phyloP scores from a whole-genome alignment of 2,797 vertebrate species.

The Petrocephalus sullivani region DNA sequence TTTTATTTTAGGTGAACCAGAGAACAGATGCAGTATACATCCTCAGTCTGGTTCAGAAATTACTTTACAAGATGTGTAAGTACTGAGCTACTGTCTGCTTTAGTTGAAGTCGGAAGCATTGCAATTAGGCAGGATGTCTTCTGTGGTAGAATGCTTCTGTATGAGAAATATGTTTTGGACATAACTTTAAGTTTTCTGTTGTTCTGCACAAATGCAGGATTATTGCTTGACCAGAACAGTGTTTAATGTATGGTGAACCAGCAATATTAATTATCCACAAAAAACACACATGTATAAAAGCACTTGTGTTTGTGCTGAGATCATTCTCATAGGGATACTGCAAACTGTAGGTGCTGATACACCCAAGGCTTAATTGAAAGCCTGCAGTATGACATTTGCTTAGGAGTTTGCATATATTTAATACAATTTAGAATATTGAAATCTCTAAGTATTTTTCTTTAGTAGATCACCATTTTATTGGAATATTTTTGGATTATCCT shows the following conservation, averaged over 20 bases:
- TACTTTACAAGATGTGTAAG: conserved; percentile 85
- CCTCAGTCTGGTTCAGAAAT: conserved; percentile 74
- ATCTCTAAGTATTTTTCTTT: background rate
- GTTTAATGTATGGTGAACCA: background rate
- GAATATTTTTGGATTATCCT: background rate
- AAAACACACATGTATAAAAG: background rate
- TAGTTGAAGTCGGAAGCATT: background rate
- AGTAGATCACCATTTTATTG: background rate
- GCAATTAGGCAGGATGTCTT: background rate
- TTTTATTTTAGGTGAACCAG: conserved; percentile 68
- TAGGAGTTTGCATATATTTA: background rate
- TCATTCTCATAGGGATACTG: background rate
- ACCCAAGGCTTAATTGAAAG: background rate
- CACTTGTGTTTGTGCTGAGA: background rate
- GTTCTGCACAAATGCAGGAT: background rate
- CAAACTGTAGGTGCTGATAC: background rate
- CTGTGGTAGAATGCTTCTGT: background rate
- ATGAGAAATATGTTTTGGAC: background rate
- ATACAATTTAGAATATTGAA: background rate
- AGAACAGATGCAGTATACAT: conserved; percentile 73
- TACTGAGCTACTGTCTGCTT: conserved; percentile 36
- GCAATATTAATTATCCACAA: background rate
- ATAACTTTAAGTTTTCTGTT: background rate
- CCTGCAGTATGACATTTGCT: background rate
- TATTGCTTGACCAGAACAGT: background rate